A percentile compares a stretch with the other conserved stretches of the same genome.
Conservation (phyloP, 2,888 invertebrate species). For the Coenonympha glycerion region DNA sequence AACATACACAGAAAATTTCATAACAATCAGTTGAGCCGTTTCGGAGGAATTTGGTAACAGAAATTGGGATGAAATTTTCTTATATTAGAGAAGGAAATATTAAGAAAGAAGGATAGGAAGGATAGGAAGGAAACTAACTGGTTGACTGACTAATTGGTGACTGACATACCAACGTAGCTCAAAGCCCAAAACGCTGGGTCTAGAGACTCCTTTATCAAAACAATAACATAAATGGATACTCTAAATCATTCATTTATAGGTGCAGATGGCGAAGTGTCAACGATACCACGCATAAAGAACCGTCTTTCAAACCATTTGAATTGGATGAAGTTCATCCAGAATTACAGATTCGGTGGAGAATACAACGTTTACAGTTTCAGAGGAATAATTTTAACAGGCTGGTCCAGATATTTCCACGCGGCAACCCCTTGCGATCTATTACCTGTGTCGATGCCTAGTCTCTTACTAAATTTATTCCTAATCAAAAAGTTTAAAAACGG, state of each 20-base stretch:
- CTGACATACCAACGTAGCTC: no score
- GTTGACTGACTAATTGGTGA: no score
- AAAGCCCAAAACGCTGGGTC: no score
- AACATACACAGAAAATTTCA: no score
- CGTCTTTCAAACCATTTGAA: constrained; percentile 83
- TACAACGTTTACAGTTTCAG: constrained; percentile 54
- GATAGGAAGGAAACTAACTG: no score
- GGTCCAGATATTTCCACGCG: constrained; percentile 83
- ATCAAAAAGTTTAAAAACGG: constrained; percentile 46
- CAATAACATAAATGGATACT: no score
- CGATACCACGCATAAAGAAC: constrained; percentile 73
- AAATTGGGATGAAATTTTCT: no score
- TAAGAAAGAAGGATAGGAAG: no score
- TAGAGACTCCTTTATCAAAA: no score
- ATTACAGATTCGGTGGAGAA: constrained; percentile 61
- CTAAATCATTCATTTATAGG: constrained; percentile 95
- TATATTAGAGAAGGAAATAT: no score
- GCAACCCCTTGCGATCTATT: constrained; percentile 79
- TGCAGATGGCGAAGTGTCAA: constrained; percentile 73
- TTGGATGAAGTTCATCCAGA: constrained; percentile 79
- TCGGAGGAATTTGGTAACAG: no score
- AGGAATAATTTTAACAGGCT: constrained; percentile 82
- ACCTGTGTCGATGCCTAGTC: constrained; percentile 78
- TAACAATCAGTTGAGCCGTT: no score
- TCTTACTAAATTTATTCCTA: constrained; percentile 75